phyloP scores from a whole-genome alignment of 1,140 invertebrate species.

The Mizuhopecten yessoensis region DNA sequence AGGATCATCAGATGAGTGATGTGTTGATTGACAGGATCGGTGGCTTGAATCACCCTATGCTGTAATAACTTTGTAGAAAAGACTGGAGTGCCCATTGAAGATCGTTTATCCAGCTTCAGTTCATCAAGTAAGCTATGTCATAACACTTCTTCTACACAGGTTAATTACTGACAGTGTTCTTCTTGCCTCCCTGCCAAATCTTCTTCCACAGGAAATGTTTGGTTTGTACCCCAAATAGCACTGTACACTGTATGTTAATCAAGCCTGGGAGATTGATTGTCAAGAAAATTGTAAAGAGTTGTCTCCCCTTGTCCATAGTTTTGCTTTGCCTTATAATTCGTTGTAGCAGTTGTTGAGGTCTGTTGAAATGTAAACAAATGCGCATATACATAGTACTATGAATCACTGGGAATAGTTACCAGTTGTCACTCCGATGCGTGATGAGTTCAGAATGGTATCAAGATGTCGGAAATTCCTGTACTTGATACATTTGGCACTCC shows the following conservation, averaged over 20 bases:
- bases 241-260: too few species aligned
- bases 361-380: conserved; percentile 2
- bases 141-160: background rate
- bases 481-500: background rate
- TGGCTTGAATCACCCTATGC: background rate
- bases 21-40: background rate
- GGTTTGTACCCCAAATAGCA: too few species aligned
- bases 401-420: background rate
- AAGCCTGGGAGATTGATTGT: background rate
- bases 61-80: background rate
- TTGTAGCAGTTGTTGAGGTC: background rate
- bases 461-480: background rate
- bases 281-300: conserved; percentile 12
- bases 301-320: background rate
- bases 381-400: background rate
- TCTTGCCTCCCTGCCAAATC: background rate
- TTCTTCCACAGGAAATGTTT: background rate
- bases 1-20: background rate
- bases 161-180: background rate
- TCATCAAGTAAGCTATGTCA: background rate
- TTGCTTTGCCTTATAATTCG: background rate
- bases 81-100: background rate
- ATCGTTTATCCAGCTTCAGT: conserved; percentile 11
- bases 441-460: background rate
- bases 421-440: background rate